phyloP scores from a whole-genome alignment of 92 coral and sea anemone species.

The Zoanthus sociatus region DNA sequence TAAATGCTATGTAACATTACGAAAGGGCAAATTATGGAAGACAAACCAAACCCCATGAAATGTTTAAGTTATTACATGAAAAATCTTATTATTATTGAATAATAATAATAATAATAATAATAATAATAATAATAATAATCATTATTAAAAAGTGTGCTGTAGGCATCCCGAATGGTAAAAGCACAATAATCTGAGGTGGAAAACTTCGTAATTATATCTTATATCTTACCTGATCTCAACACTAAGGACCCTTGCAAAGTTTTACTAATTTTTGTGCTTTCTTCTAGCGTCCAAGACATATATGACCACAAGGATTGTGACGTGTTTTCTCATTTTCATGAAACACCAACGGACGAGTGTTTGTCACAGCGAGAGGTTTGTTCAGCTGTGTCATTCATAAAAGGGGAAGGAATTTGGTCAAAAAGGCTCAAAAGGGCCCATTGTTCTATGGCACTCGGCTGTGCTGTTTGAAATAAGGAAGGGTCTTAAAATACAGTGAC shows the following conservation, averaged over 20 bases:
- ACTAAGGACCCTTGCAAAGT: neutral
- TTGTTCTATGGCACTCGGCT: neutral
- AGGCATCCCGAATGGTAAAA: neutral
- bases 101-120: too few species aligned
- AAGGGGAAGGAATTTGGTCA: neutral
- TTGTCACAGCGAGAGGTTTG: too few species aligned
- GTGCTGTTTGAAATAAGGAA: too few species aligned
- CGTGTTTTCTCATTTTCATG: neutral
- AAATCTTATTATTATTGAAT: too few species aligned
- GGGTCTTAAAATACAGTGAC: too few species aligned
- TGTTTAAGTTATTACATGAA: too few species aligned
- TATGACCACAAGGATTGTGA: neutral
- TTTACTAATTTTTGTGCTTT: neutral
- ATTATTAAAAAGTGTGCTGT: too few species aligned
- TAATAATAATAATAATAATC: too few species aligned
- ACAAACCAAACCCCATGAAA: too few species aligned
- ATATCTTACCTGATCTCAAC: slow-evolving; percentile 11
- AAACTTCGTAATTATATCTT: neutral
- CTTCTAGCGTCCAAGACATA: neutral
- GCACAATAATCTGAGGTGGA: neutral
- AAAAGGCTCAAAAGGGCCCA: neutral
- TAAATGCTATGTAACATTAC: too few species aligned
- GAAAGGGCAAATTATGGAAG: too few species aligned
- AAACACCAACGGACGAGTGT: neutral
- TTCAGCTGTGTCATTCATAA: neutral